These are phyloP conservation scores for Callochromis pleurospilus DNA, from an alignment of 2,113 vertebrate genomes.

Conservation along the genomic window DNA sequence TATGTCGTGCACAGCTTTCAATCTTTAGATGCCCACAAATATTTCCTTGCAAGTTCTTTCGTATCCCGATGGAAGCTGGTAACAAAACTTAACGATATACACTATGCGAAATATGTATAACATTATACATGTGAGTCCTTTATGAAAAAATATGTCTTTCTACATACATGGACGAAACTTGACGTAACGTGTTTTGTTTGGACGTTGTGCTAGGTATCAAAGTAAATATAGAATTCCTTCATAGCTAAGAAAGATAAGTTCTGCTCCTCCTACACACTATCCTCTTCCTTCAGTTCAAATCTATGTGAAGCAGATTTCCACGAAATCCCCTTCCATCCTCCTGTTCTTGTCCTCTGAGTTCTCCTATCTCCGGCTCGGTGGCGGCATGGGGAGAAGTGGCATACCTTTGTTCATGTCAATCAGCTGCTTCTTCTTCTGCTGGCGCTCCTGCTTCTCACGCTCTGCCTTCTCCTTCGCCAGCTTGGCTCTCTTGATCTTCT, in stretches of 20 bases:
- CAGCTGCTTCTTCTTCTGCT: slow-evolving; percentile 96
- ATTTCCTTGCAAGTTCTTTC: background rate
- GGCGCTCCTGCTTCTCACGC: slow-evolving; percentile 87
- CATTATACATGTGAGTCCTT: background rate
- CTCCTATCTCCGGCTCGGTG: slow-evolving; percentile 8
- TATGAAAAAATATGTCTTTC: background rate
- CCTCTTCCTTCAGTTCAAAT: slow-evolving; percentile 35
- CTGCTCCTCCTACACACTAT: slow-evolving; percentile 10
- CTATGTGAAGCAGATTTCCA: slow-evolving; percentile 38
- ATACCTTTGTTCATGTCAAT: slow-evolving; percentile 99
- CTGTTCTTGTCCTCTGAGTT: background rate
- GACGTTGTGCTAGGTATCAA: background rate
- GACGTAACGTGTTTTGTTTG: slow-evolving; percentile 17
- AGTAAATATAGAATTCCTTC: slow-evolving; percentile 18
- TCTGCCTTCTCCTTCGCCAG: slow-evolving; percentile 97
- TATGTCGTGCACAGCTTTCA: background rate
- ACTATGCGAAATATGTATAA: background rate
- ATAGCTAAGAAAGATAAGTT: slow-evolving; percentile 8
- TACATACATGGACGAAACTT: background rate
- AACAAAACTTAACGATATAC: background rate
- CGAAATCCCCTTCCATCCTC: background rate
- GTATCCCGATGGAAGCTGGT: background rate
- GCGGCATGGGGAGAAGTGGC: slow-evolving; percentile 29
- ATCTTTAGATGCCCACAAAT: slow-evolving; percentile 19
- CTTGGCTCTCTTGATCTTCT: slow-evolving; percentile 94